These are phyloP conservation scores for Aphis craccivora DNA, from an alignment of 1,140 invertebrate genomes.

Conservation along the genomic window DNA sequence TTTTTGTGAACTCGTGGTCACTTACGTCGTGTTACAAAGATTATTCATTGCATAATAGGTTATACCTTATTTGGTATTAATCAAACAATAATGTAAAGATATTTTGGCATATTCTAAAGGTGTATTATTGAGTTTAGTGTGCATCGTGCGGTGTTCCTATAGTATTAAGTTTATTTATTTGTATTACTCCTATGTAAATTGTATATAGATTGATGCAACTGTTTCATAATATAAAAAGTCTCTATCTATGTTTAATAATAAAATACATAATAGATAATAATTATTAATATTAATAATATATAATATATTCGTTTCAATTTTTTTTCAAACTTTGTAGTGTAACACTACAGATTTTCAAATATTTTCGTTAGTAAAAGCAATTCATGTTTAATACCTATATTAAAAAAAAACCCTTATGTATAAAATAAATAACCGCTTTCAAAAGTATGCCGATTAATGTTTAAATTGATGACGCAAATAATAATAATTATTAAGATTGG, in stretches of 20 bases:
- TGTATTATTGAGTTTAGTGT: neutral
- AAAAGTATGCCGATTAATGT: neutral
- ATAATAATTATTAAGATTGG: constrained; percentile 16
- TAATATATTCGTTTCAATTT: neutral
- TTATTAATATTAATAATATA: neutral
- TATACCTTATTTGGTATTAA: no score
- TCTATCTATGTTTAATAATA: no score
- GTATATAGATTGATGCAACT: neutral
- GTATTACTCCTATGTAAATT: neutral
- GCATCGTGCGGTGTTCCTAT: neutral
- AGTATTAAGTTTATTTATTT: neutral
- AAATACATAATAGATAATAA: no score
- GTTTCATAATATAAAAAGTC: no score
- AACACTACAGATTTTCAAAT: neutral
- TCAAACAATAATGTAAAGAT: no score
- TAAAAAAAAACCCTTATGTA: neutral
- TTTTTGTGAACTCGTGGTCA: neutral
- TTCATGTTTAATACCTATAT: neutral
- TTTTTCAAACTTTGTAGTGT: neutral
- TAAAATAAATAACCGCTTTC: neutral
- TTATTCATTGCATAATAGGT: neutral
- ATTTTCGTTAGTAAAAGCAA: neutral
- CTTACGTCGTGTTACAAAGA: neutral
- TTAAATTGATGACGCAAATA: neutral
- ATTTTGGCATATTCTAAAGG: neutral